Evolutionary conservation across 2,113 vertebrate genomes (phyloP).

Genomic region (Anhinga rufa): DNA sequence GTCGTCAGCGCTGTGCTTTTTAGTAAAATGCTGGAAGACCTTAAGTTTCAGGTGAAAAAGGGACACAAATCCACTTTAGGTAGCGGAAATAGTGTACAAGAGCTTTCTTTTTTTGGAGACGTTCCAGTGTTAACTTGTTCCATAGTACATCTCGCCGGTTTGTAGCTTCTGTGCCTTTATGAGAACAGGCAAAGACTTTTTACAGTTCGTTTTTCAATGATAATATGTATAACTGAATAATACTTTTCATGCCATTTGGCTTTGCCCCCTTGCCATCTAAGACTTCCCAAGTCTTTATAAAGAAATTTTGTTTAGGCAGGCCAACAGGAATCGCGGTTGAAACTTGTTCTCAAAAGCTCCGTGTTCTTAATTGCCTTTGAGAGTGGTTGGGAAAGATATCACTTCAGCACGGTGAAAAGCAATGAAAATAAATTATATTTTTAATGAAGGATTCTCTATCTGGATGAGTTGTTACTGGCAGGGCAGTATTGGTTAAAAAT

Average conservation of each 20-base stretch:
- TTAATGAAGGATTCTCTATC: conserved; percentile 9
- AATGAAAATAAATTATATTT: conserved; percentile 10
- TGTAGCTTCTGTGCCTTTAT: neutral
- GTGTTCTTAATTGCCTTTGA: conserved; percentile 12
- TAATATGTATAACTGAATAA: neutral
- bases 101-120: neutral
- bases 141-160: neutral
- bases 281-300: neutral
- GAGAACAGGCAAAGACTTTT: neutral
- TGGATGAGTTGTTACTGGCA: neutral
- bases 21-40: neutral
- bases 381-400: neutral
- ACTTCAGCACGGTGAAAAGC: neutral
- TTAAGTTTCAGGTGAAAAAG: neutral
- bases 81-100: neutral
- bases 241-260: neutral
- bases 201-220: neutral
- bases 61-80: neutral
- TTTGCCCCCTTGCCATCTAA: neutral
- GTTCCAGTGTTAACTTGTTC: neutral
- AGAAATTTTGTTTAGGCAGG: neutral
- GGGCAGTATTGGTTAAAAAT: conserved; percentile 2
- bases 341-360: neutral
- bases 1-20: neutral
- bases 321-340: neutral